Percentiles rank a stretch among this genome's conserved stretches.
These are phyloP conservation scores for Epinephelus coioides DNA, from an alignment of 2,797 vertebrate genomes.

Conservation along the genomic window DNA sequence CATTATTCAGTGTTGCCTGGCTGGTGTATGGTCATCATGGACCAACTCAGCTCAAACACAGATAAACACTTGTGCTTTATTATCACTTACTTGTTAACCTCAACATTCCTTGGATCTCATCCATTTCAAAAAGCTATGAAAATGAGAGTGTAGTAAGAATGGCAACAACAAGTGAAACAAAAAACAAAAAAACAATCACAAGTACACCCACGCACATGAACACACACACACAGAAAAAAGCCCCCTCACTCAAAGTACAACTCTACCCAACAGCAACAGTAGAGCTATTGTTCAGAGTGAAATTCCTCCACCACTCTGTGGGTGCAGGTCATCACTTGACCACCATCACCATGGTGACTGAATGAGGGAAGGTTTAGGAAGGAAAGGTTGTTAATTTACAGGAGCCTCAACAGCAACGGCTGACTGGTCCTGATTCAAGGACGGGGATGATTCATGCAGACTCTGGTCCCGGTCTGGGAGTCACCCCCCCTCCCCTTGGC, in stretches of 20 bases:
- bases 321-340: conserved; percentile 74
- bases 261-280: conserved; percentile 59
- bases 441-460: conserved; percentile 69
- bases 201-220: background rate
- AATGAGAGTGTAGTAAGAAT: background rate
- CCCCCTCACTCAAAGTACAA: conserved; percentile 7
- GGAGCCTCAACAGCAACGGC: conserved; percentile 54
- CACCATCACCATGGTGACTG: conserved; percentile 81
- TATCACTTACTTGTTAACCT: conserved; percentile 7
- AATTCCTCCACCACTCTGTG: conserved; percentile 74
- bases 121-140: conserved; percentile 1
- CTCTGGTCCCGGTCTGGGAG: conserved; percentile 44
- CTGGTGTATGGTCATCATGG: background rate
- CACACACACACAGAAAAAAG: conserved; percentile 11
- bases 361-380: conserved; percentile 59
- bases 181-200: background rate
- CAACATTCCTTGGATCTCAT: conserved; percentile 3
- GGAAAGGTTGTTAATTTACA: conserved; percentile 78
- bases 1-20: conserved; percentile 17
- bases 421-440: conserved; percentile 72
- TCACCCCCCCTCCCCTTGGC: conserved; percentile 31
- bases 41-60: background rate
- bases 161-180: conserved; percentile 2
- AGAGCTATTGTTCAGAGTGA: conserved; percentile 69
- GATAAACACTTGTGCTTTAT: conserved; percentile 16